Base-by-base conservation (phyloP, 2,888 invertebrate genomes). In the Clusia tigrina region DNA sequence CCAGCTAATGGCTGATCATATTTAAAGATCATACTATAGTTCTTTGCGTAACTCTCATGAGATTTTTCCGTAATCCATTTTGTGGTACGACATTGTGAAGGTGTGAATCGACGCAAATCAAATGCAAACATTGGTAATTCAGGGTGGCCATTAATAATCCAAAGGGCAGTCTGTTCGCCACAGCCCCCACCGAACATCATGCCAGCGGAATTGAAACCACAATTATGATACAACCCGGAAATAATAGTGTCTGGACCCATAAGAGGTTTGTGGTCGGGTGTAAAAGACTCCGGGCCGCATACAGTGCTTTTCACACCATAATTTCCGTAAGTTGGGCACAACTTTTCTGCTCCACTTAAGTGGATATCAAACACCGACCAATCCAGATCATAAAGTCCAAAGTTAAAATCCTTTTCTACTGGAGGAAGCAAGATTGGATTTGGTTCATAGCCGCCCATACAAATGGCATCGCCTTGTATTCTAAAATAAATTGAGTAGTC, bases 151-250 rank as follows among this genome's bases (percentile, higher is more conserved):
- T 89, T 87, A 1, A 91, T 83, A 60, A 96, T 89, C 96, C 95
- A 96, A 61, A 89, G 87, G 0, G 95, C 94, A 74, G 93, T 87
- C 83, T 95, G 92, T 77, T 93, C 89, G 0, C 90, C 93, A 71
- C 92, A 92, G 0, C 96, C 96, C 9, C 93, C 94, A 12, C 94
- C 93, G 72, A 94, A 88, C 92, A 94, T 94, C 90, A 96, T 93
- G 0, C 96, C 96, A 0, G 93, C 90, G 1, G 95, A 95, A 80
- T 96, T 96, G 83, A 93, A 95, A 0, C 93, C 96, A 77, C 92
- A 93, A 67, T 91, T 92, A 79, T 95, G 92, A 80, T 89, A 95
- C 24, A 95, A 85, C 15, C 95, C 95, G 83, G 70, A 54, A 55
- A 85, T 63, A 2, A 87, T 86, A 9, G 89, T 88, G 76, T 91